Base-by-base conservation (phyloP, 2,888 invertebrate species). In the Metopia argyrocephala region DNA sequence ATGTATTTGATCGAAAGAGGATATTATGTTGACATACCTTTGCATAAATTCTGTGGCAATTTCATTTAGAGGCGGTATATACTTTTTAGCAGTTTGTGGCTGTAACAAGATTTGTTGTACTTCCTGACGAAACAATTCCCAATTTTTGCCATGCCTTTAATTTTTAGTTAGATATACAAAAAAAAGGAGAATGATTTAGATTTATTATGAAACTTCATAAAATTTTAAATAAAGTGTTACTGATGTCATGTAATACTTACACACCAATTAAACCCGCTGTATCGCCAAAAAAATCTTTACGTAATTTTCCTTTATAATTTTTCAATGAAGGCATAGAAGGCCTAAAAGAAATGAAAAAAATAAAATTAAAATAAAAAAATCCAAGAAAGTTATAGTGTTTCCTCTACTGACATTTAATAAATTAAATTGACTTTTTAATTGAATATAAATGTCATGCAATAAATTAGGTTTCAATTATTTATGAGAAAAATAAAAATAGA, bases 91-190 rank as follows among this genome's bases (percentile, higher is more conserved):
- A 9, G 94, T 94, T 84, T 94, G 93, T 0, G 97, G 96, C 79
- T 95, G 94, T 88, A 96, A 92, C 89, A 97, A 92, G 84, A 95
- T 93, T 89, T 96, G 95, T 85, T 97, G 96, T 25, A 96, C 96
- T 90, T 95, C 95, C 76, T 94, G 94, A 83, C 97, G 92, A 88
- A 97, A 95, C 84, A 92, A 92, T 87, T 97, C 95, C 97, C 97
- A 97, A 86, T 94, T 94, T 86, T 94, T 93, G 0, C 97, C 97
- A 89, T 97, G 96, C 82, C 97, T 97, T 90, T 82, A 23, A 45
- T 46, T 62, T 64, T 28, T 28, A 56, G 1, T 12, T 38, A 15
- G 38, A 38, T 2, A 38, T 3, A n/a, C n/a, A n/a, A n/a, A n/a
- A n/a, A n/a, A n/a, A n/a, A n/a, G n/a, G n/a, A n/a, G n/a, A n/a